Evolutionary conservation across 2,888 invertebrate genomes (phyloP).

Genomic region (Agrotis ipsilon): DNA sequence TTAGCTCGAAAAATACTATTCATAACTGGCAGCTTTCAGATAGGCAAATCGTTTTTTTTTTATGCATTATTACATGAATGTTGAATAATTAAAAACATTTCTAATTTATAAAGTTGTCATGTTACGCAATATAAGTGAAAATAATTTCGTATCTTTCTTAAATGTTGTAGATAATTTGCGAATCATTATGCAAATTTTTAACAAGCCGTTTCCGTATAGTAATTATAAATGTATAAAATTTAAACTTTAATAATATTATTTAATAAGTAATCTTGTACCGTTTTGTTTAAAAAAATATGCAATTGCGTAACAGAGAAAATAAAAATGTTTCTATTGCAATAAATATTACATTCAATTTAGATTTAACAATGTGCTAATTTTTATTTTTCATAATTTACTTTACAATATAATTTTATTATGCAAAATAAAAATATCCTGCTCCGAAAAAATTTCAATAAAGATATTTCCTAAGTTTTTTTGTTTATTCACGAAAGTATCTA

Average conservation of each 20-base stretch:
- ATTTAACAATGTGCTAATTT: too few relatives aligned
- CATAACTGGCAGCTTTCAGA: not conserved
- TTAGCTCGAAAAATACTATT: not conserved
- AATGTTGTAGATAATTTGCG: conserved; percentile 34
- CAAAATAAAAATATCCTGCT: not conserved
- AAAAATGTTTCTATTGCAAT: not conserved
- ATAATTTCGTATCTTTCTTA: conserved; percentile 18
- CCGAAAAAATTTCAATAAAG: too few relatives aligned
- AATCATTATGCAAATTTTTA: conserved; percentile 33
- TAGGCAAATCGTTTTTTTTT: not conserved
- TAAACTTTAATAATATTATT: not conserved
- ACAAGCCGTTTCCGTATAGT: conserved; percentile 6
- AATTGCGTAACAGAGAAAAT: too few relatives aligned
- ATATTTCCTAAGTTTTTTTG: too few relatives aligned
- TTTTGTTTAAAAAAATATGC: not conserved
- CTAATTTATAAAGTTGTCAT: conserved; percentile 15
- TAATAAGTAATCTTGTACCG: not conserved
- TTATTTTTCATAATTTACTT: too few relatives aligned
- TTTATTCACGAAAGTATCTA: too few relatives aligned
- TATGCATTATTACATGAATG: conserved; percentile 11
- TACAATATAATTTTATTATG: not conserved
- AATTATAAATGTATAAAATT: not conserved
- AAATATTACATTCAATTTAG: not conserved
- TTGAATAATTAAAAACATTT: conserved; percentile 36
- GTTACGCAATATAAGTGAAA: conserved; percentile 37